Evolutionary conservation across 2,888 invertebrate species (phyloP), one percentile per base, ranked within the genome.

Genomic region (Philaethria dido): DNA sequence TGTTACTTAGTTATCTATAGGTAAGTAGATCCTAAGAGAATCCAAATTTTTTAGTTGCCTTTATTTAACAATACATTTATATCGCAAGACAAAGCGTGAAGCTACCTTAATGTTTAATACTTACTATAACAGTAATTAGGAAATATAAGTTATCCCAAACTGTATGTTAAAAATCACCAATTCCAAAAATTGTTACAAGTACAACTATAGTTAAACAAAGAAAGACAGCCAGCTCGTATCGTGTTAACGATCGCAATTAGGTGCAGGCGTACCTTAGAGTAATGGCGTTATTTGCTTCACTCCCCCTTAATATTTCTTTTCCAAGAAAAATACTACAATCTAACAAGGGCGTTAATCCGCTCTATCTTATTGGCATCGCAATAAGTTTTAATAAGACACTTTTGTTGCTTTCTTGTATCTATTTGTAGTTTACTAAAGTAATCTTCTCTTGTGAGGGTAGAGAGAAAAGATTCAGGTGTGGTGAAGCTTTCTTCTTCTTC

Each of bases 281-380:
- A 69, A 69, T 68, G 66, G 68, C 57, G 60, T 68, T 70, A 69
- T 62, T 71, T 71, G 62, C 25, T 33, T 45, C n/a, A 60, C 63
- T 52, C 47, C 62, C 39, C 60, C 62, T 60, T 66, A 61, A 68
- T 65, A 59, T 54, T 47, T 60, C 18, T 29, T 62, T 36, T n/a
- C 64, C 18, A 20, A 65, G 68, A 64, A 65, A 68, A 68, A 64
- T 64, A 68, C 48, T 44, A 42, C 59, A 42, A 47, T 57, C 42
- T 64, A 64, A 42, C 47, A 39, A 47, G 48, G 3, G 29, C 42
- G 45, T 59, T 48, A 39, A 57, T 64, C 55, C 25, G 2, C 25
- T 57, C 42, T 59, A 55, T 64, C 47, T 54, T 60, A 60, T 60
- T 60, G 60, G 33, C 60, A 60, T 44, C 45, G 60, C 60, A 29